Base-by-base conservation (phyloP, 2,797 vertebrate genomes). In the Chiroxiphia lanceolata region DNA sequence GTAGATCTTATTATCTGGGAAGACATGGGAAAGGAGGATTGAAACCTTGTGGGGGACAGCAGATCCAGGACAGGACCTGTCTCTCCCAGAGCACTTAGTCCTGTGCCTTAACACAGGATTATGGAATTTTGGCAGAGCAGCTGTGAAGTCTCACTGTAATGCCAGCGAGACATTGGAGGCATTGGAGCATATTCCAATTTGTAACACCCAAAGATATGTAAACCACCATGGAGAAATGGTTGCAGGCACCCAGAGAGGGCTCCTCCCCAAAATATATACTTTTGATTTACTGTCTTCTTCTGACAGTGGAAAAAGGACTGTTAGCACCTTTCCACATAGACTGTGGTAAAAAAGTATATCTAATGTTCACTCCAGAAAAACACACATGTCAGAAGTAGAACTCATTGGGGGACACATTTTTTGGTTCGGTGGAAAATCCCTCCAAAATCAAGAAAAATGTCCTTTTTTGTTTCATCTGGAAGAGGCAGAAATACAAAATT, bases 131-230 rank as follows among this genome's bases (percentile, higher is more conserved):
- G 77, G 81, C 81, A 89, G 83, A 68, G 65, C 83, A 94, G 83
- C 94, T 94, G 86, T 44, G 81, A 89, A 89, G 36, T 53, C 33
- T 92, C 95, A 47, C 34, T 16, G 45, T n/a, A 47, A 89, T 90
- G 45, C 77, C 83, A 84, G 69, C 1, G 1, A 48, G 53, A 70
- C 60, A 19, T 9, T 0, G 0, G 33, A 72, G 74, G 40, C 74
- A 75, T 44, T 3, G 0, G 26, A 72, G 38, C 53, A 15, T 75
- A 60, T 89, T 87, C 77, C 83, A 65, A 59, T 83, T 94, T 33
- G 79, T 94, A 61, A 84, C 77, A 92, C 34, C 86, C 54, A 38
- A 47, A 68, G 15, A 60, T 47, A 33, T 0, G 4, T 9, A 56
- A 91, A 74, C 26, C 48, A 47, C 15, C 15, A 4, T 0, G 15